Conservation (phyloP, 2,113 vertebrate species). For the Ptilorrhoa leucosticta region DNA sequence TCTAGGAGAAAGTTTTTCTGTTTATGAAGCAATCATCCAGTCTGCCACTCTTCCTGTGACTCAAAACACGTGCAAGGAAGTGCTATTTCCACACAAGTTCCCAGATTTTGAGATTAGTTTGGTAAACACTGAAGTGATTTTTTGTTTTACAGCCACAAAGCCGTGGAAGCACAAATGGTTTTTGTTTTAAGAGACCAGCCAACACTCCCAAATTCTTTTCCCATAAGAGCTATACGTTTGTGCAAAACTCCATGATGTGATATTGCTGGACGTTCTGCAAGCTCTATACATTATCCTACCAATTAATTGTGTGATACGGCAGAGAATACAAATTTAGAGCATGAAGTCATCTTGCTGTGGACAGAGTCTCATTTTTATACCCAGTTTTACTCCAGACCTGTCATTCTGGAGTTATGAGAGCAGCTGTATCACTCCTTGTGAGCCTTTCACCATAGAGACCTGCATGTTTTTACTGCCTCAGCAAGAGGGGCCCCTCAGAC, state of each 20-base stretch:
- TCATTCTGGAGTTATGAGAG: not conserved
- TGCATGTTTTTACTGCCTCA: not conserved
- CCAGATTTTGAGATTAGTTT: not conserved
- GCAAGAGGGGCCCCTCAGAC: not conserved
- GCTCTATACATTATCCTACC: not conserved
- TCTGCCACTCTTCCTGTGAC: not conserved
- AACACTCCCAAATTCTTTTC: not conserved
- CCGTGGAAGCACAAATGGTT: not conserved
- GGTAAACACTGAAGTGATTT: not conserved
- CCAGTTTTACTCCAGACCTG: not conserved
- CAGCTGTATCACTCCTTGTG: not conserved
- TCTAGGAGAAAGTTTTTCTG: constrained; percentile 9
- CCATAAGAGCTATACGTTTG: not conserved
- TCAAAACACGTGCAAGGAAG: constrained; percentile 42
- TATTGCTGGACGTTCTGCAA: not conserved
- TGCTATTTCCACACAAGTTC: not conserved
- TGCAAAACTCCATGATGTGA: not conserved
- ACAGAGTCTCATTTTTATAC: not conserved
- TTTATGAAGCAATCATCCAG: not conserved
- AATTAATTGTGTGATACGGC: not conserved
- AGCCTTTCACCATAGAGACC: not conserved
- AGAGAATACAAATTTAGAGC: not conserved
- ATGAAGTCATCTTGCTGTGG: not conserved
- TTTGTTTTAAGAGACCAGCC: not conserved
- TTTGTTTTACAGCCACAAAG: not conserved